These are phyloP conservation scores for Sardinella longiceps DNA, from an alignment of 2,797 vertebrate genomes.

Conservation along the genomic window DNA sequence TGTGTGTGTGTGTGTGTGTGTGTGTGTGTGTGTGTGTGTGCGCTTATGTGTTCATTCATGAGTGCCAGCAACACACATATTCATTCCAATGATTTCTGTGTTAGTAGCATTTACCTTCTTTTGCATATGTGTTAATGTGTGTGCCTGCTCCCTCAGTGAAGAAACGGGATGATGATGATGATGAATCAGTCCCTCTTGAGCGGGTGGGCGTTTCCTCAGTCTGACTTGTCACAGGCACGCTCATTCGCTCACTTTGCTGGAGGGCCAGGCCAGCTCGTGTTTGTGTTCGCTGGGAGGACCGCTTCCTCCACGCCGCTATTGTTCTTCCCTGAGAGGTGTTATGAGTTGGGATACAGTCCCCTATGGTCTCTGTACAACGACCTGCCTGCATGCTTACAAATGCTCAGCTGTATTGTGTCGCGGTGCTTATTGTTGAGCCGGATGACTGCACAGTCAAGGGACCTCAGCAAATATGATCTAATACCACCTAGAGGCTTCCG, in stretches of 20 bases:
- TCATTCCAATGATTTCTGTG: background rate
- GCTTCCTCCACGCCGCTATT: constrained; percentile 64
- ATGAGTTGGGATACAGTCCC: background rate
- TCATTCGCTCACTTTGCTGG: constrained; percentile 18
- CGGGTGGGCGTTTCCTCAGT: constrained; percentile 60
- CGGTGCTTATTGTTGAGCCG: background rate
- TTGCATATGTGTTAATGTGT: background rate
- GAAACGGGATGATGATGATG: background rate
- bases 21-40: background rate
- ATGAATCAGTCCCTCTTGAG: constrained; percentile 7
- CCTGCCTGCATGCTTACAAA: background rate
- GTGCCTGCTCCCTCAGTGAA: background rate
- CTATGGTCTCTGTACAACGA: background rate
- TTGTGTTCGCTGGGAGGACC: constrained; percentile 65
- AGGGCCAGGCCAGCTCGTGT: constrained; percentile 52
- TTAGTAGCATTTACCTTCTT: background rate
- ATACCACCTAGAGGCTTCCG: background rate
- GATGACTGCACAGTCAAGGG: background rate
- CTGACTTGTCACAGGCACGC: constrained; percentile 7
- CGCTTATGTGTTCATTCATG: too few relatives aligned
- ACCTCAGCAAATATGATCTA: background rate
- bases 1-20: too few relatives aligned
- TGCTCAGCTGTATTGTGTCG: background rate
- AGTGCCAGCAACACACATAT: background rate
- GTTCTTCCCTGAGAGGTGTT: constrained; percentile 52